A percentile compares a stretch with the other conserved stretches of the same genome.
Conservation (phyloP, 2,113 vertebrate species). For the Vireo altiloquus region DNA sequence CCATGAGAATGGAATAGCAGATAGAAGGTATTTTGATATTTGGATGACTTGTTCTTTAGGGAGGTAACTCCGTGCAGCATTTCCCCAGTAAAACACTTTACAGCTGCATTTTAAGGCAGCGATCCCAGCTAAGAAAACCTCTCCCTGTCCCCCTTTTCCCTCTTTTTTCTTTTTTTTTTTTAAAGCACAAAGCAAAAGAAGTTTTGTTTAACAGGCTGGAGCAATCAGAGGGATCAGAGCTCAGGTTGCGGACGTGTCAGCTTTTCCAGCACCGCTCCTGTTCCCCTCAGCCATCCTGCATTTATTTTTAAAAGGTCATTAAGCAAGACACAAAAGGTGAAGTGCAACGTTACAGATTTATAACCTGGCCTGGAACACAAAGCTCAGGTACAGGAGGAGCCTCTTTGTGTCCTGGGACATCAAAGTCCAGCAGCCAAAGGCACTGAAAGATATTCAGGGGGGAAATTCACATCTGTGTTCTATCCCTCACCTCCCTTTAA, state of each 20-base stretch:
- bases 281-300: constrained; percentile 3
- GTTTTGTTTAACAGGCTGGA: constrained; percentile 7
- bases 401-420: background rate
- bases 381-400: background rate
- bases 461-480: background rate
- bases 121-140: constrained; percentile 23
- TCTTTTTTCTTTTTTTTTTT: background rate
- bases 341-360: constrained; percentile 46
- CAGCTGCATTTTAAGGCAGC: background rate
- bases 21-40: background rate
- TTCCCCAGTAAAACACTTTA: background rate
- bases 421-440: background rate
- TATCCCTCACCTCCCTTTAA: background rate
- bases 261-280: background rate
- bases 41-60: background rate
- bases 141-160: constrained; percentile 19
- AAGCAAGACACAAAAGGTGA: constrained; percentile 42
- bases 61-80: background rate
- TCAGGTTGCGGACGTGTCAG: constrained; percentile 44
- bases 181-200: background rate
- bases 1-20: background rate
- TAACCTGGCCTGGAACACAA: background rate
- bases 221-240: constrained; percentile 14
- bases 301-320: constrained; percentile 39
- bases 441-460: background rate